Conservation (phyloP, 2,888 invertebrate genomes). For the Scaptomyza flava region DNA sequence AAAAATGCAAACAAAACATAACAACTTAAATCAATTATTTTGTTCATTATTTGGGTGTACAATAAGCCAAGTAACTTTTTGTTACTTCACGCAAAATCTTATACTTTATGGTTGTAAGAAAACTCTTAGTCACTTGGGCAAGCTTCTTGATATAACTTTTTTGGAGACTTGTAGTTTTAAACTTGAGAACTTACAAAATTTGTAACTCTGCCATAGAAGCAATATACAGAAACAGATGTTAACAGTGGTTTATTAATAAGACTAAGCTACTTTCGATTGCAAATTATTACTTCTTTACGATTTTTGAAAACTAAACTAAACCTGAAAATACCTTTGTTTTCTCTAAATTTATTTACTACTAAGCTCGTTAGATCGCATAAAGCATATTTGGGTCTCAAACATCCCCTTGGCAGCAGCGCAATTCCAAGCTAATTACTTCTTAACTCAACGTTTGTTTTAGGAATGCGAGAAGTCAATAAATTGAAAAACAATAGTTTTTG, state of each 20-base stretch:
- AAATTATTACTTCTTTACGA: not conserved
- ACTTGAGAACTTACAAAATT: not conserved
- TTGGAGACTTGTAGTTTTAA: not conserved
- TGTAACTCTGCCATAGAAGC: not conserved
- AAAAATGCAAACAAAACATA: constrained; percentile 34
- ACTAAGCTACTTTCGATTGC: not conserved
- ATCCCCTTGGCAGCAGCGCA: constrained; percentile 4
- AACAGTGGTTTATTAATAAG: not conserved
- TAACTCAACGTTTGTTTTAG: not conserved
- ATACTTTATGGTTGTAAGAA: not conserved
- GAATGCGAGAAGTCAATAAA: constrained; percentile 30
- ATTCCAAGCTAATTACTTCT: constrained; percentile 16
- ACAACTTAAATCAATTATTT: constrained; percentile 9
- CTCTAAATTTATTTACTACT: too few relatives aligned
- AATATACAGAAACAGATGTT: too few relatives aligned
- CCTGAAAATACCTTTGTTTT: not conserved
- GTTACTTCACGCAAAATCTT: not conserved
- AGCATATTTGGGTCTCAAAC: not conserved
- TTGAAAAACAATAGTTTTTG: constrained; percentile 1
- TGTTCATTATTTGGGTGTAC: not conserved
- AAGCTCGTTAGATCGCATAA: not conserved
- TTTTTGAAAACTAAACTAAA: too few relatives aligned
- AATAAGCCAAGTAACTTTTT: not conserved
- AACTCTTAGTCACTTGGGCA: not conserved
- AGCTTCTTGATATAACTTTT: not conserved